These are phyloP conservation scores for Chitala chitala DNA, from an alignment of 2,113 vertebrate genomes.

Conservation along the genomic window DNA sequence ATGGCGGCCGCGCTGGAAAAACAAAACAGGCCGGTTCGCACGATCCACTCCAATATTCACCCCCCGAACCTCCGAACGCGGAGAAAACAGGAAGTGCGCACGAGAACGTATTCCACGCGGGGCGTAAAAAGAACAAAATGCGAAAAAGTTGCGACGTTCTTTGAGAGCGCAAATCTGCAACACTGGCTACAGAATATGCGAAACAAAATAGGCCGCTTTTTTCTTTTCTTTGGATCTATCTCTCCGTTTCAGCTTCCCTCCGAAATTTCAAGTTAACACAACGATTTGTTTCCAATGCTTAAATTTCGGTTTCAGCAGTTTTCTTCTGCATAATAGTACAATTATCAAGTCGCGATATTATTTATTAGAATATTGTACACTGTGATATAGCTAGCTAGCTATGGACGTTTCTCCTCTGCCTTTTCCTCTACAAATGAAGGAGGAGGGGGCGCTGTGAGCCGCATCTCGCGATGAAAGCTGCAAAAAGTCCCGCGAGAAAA, in stretches of 20 bases:
- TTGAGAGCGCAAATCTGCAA: conserved; percentile 33
- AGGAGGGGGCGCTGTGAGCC: conserved; percentile 22
- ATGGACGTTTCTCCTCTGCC: conserved; percentile 25
- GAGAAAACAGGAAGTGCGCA: conserved; percentile 19
- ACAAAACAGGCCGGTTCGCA: conserved; percentile 61
- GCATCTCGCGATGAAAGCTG: conserved; percentile 25
- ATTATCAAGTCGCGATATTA: conserved; percentile 32
- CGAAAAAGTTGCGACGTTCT: conserved; percentile 11
- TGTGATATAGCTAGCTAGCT: conserved; percentile 21
- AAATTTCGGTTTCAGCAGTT: background rate
- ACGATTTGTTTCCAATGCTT: background rate
- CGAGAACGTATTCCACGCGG: background rate
- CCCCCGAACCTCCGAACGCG: background rate
- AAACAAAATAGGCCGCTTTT: conserved; percentile 61
- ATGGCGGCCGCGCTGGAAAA: conserved; percentile 54
- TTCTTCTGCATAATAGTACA: background rate
- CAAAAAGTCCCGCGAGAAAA: conserved; percentile 22
- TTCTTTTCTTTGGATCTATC: conserved; percentile 43
- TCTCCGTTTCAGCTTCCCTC: conserved; percentile 29
- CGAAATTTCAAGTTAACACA: conserved; percentile 19
- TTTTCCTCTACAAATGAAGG: conserved; percentile 26
- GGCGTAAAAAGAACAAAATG: background rate
- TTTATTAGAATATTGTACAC: conserved; percentile 26
- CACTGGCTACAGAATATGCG: conserved; percentile 47
- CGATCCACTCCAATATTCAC: background rate